Conservation (phyloP, 2,888 invertebrate genomes). For the Thymelicus lineola region DNA sequence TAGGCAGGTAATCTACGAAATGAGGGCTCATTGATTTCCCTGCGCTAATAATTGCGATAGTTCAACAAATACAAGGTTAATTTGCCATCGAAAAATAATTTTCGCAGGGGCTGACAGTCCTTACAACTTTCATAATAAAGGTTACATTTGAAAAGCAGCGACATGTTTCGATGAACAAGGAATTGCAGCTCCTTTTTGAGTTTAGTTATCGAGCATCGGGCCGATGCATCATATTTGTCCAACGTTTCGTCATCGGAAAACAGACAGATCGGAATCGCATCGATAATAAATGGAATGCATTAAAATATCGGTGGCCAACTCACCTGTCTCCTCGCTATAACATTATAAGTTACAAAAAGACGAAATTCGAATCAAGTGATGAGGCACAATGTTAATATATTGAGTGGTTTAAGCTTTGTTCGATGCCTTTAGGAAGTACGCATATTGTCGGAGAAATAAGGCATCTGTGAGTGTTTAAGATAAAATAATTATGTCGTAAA, state of each 20-base stretch:
- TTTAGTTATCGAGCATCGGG: conserved; percentile 68
- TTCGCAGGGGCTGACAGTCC: conserved; percentile 19
- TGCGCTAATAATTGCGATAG: conserved; percentile 77
- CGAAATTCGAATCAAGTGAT: conserved; percentile 29
- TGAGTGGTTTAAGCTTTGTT: conserved; percentile 22
- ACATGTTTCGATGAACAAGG: conserved; percentile 36
- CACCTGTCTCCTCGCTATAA: conserved; percentile 43
- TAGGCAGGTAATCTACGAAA: conserved; percentile 73
- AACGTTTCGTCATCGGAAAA: conserved; percentile 72
- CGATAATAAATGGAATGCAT: conserved; percentile 69
- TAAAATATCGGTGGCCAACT: conserved; percentile 49
- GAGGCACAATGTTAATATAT: conserved; percentile 30
- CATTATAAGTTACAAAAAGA: conserved; percentile 35
- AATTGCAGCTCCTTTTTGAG: conserved; percentile 56
- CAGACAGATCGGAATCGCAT: conserved; percentile 64
- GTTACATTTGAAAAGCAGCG: conserved; percentile 45
- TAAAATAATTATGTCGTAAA: no score
- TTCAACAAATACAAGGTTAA: conserved; percentile 39
- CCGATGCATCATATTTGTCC: conserved; percentile 81
- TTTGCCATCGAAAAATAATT: conserved; percentile 2
- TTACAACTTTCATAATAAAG: conserved; percentile 42
- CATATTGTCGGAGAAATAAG: not conserved
- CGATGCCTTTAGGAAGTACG: conserved; percentile 10
- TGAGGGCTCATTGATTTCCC: conserved; percentile 77
- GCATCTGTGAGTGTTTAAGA: no score